These are phyloP conservation scores for Cyclina sinensis DNA, from an alignment of 1,140 invertebrate genomes.

Conservation along the genomic window DNA sequence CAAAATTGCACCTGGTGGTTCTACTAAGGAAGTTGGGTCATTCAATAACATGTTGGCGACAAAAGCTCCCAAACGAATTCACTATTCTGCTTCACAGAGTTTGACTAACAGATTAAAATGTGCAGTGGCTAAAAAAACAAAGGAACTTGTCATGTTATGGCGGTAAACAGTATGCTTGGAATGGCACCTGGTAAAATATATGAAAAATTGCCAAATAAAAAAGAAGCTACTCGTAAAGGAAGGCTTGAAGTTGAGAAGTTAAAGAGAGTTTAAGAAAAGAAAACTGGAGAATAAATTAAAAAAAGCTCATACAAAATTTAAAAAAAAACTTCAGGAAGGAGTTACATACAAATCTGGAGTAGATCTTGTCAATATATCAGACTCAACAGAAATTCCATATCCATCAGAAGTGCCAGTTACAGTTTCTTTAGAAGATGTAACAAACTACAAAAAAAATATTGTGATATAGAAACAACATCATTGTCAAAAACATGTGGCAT, in stretches of 20 bases:
- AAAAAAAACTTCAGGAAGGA: too few relatives aligned
- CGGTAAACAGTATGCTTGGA: not conserved
- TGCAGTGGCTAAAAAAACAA: constrained; percentile 36
- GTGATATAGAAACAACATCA: constrained; percentile 38
- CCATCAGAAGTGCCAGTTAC: too few relatives aligned
- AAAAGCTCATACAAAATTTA: too few relatives aligned
- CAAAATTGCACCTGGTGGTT: constrained; percentile 20
- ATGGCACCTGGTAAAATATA: constrained; percentile 19
- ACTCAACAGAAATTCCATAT: too few relatives aligned
- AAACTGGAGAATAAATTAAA: not conserved
- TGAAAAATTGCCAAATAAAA: not conserved
- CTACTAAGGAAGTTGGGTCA: constrained; percentile 16
- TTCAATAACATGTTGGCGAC: constrained; percentile 30
- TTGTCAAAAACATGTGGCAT: not conserved
- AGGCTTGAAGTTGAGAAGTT: not conserved
- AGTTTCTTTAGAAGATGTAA: too few relatives aligned
- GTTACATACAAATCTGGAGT: too few relatives aligned
- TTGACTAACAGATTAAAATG: not conserved
- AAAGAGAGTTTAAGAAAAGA: not conserved
- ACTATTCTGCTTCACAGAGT: constrained; percentile 20
- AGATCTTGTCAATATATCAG: too few relatives aligned
- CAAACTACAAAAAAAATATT: constrained; percentile 7
- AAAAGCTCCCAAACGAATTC: constrained; percentile 35
- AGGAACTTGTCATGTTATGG: not conserved
- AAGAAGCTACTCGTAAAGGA: not conserved